Evolutionary conservation across 2,113 vertebrate genomes (phyloP).

Genomic region (Hemibagrus wyckioides): DNA sequence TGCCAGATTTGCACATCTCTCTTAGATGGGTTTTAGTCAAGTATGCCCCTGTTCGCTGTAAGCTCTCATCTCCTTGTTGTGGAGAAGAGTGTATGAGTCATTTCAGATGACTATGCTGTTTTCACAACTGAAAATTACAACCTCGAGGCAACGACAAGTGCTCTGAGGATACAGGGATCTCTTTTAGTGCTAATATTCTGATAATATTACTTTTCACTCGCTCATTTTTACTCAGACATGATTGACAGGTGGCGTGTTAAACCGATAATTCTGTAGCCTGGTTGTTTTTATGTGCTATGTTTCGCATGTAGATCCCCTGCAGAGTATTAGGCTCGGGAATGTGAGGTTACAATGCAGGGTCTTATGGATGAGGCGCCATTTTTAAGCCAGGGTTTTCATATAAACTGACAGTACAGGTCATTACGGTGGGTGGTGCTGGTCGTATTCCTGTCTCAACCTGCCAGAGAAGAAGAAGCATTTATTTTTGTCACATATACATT

Average conservation of each 20-base stretch:
- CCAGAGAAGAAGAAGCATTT: neutral
- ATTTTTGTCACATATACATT: too few relatives aligned
- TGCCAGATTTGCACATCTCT: neutral
- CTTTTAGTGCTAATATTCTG: neutral
- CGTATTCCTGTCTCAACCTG: neutral
- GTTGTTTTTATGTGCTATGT: neutral
- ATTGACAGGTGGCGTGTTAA: neutral
- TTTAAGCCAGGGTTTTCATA: neutral
- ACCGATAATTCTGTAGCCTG: neutral
- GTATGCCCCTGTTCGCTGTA: neutral
- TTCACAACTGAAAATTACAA: neutral
- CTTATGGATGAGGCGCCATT: neutral
- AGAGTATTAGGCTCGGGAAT: neutral
- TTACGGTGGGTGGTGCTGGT: neutral
- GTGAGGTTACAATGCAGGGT: neutral
- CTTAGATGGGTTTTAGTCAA: neutral
- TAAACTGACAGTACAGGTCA: neutral
- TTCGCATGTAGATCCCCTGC: neutral
- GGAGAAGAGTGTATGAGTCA: constrained; percentile 6
- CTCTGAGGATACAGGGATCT: neutral
- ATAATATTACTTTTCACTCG: neutral
- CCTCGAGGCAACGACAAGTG: neutral
- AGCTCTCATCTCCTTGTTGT: neutral
- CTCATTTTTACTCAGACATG: neutral
- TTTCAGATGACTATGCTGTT: constrained; percentile 21